These are phyloP conservation scores for Etheostoma nigrum DNA, from an alignment of 2,797 vertebrate genomes.

Conservation along the genomic window DNA sequence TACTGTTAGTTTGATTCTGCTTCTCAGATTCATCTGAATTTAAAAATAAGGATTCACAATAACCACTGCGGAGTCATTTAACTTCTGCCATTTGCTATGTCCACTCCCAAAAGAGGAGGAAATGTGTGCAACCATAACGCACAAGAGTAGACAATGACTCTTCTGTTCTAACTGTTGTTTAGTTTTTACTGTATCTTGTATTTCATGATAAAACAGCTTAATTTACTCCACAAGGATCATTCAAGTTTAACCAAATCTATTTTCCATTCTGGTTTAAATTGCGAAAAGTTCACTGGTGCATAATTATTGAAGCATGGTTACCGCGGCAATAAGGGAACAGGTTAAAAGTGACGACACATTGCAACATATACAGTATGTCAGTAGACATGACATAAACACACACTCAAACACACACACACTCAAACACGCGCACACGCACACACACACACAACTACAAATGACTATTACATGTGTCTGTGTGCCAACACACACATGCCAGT, in stretches of 20 bases:
- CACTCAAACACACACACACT: slow-evolving; percentile 1
- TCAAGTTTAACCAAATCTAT: slow-evolving; percentile 23
- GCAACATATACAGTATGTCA: slow-evolving; percentile 1
- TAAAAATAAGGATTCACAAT: neutral
- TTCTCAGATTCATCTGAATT: neutral
- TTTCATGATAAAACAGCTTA: slow-evolving; percentile 3
- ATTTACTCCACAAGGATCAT: slow-evolving; percentile 12
- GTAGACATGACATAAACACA: slow-evolving; percentile 22
- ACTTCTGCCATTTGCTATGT: neutral
- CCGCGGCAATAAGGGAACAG: slow-evolving; percentile 1
- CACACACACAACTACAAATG: slow-evolving; percentile 25
- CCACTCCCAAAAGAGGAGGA: neutral
- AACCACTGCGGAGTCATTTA: neutral
- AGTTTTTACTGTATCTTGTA: neutral
- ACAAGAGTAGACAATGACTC: neutral
- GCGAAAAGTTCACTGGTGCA: neutral
- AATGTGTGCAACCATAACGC: neutral
- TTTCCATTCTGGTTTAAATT: slow-evolving; percentile 14
- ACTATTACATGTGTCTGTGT: slow-evolving; percentile 41
- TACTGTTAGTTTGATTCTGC: neutral
- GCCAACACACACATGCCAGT: slow-evolving; percentile 53
- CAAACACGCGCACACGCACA: neutral
- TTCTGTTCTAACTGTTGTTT: neutral
- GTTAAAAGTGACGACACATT: slow-evolving; percentile 14
- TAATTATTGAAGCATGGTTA: slow-evolving; percentile 1